phyloP scores from a whole-genome alignment of 2,888 invertebrate genomes.

The Clunio marinus region DNA sequence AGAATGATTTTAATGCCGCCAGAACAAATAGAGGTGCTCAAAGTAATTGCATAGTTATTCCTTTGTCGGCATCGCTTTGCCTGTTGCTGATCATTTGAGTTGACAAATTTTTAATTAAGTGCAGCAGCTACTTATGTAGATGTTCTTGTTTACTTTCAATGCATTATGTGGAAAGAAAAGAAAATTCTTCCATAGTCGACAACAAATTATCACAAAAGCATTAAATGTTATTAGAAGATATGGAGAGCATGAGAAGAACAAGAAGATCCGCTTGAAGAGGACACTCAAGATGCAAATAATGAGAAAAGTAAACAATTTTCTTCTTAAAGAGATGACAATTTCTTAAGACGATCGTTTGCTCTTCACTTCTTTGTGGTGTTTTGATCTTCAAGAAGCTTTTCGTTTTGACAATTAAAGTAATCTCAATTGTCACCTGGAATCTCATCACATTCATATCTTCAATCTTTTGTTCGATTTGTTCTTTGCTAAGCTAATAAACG shows the following conservation, averaged over 20 bases:
- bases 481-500: too few species aligned
- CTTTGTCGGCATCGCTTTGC: constrained; percentile 22
- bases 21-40: not conserved
- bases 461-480: not conserved
- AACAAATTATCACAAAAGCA: constrained; percentile 11
- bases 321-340: constrained; percentile 11
- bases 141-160: not conserved
- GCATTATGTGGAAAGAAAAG: not conserved
- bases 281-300: constrained; percentile 9
- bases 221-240: not conserved
- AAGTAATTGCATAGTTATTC: constrained; percentile 34
- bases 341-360: not conserved
- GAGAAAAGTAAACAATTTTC: not conserved
- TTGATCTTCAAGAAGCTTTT: not conserved
- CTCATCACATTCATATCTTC: not conserved
- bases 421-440: constrained; percentile 12
- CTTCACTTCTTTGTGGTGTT: not conserved
- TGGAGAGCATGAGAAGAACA: not conserved
- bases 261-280: not conserved
- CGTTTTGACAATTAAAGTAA: not conserved
- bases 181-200: not conserved
- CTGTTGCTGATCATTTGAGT: not conserved
- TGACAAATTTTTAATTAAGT: not conserved
- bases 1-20: not conserved
- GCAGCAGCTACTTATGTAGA: too few species aligned